These are phyloP conservation scores for Ellobius talpinus DNA, from an alignment of 2,113 vertebrate genomes.

Conservation along the genomic window DNA sequence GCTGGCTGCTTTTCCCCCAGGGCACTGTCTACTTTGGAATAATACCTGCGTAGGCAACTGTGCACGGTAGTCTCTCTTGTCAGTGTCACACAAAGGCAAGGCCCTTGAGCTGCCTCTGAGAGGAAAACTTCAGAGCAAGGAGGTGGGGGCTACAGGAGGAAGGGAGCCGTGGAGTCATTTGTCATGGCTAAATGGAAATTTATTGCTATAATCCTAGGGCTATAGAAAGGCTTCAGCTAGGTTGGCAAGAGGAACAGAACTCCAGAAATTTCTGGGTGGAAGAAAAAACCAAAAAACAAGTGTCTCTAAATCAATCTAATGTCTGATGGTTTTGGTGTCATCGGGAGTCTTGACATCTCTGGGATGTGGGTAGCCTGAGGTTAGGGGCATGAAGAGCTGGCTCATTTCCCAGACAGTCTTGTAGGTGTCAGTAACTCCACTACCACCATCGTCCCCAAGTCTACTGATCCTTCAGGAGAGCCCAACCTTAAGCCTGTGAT, in stretches of 20 bases:
- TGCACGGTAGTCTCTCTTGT: not conserved
- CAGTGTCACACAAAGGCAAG: conserved; percentile 20
- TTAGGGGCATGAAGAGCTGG: not conserved
- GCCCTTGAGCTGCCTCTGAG: conserved; percentile 28
- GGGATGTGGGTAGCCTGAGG: not conserved
- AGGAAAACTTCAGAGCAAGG: conserved; percentile 60
- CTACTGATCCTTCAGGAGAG: not conserved
- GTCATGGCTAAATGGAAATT: conserved; percentile 72
- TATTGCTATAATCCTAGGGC: conserved; percentile 52
- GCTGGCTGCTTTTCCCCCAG: not conserved
- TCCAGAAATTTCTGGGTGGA: conserved; percentile 42
- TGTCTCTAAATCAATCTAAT: not conserved
- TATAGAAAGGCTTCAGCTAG: conserved; percentile 41
- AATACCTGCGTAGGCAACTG: not conserved
- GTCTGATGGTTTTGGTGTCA: not conserved
- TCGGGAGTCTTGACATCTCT: not conserved
- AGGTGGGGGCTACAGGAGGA: not conserved
- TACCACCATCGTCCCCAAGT: no score
- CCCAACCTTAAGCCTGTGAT: not conserved
- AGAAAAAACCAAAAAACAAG: not conserved
- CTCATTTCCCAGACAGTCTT: not conserved
- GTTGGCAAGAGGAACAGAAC: conserved; percentile 34
- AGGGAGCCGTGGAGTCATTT: conserved; percentile 53
- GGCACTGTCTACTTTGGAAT: conserved; percentile 8
- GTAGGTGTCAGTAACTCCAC: not conserved